phyloP scores from a whole-genome alignment of 2,797 vertebrate species.

The Spinibarbus caldwelli region DNA sequence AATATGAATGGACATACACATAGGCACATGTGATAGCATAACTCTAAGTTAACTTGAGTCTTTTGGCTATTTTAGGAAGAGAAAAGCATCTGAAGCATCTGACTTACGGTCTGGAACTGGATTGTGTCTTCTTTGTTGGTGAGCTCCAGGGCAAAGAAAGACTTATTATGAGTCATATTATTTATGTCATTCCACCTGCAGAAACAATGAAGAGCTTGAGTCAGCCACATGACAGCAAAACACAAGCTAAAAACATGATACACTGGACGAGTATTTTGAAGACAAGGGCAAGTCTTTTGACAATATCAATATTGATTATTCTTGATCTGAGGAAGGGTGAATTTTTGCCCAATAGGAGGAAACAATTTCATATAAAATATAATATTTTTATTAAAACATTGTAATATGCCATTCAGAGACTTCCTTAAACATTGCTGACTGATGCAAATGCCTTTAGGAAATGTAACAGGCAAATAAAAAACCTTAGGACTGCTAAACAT shows the following conservation, averaged over 20 bases:
- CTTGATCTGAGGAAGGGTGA: not conserved
- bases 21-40: conserved; percentile 6
- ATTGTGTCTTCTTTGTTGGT: conserved; percentile 96
- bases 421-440: not conserved
- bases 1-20: conserved; percentile 23
- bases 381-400: not conserved
- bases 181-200: conserved; percentile 97
- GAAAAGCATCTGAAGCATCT: conserved; percentile 55
- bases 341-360: not conserved
- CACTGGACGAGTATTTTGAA: not conserved
- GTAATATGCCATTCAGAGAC: not conserved
- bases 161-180: conserved; percentile 99
- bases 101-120: conserved; percentile 97
- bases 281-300: not conserved
- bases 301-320: not conserved
- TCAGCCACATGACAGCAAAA: conserved; percentile 31
- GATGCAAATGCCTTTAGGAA: not conserved
- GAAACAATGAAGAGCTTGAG: conserved; percentile 61
- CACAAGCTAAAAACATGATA: not conserved
- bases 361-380: too few relatives aligned
- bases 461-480: not conserved
- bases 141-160: conserved; percentile 93
- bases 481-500: not conserved
- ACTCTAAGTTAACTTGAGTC: conserved; percentile 49
- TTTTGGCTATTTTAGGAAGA: conserved; percentile 49